Evolutionary conservation across 2,113 vertebrate genomes (phyloP), one percentile per base, ranked within the genome.

Genomic region (Muntiacus reevesi): DNA sequence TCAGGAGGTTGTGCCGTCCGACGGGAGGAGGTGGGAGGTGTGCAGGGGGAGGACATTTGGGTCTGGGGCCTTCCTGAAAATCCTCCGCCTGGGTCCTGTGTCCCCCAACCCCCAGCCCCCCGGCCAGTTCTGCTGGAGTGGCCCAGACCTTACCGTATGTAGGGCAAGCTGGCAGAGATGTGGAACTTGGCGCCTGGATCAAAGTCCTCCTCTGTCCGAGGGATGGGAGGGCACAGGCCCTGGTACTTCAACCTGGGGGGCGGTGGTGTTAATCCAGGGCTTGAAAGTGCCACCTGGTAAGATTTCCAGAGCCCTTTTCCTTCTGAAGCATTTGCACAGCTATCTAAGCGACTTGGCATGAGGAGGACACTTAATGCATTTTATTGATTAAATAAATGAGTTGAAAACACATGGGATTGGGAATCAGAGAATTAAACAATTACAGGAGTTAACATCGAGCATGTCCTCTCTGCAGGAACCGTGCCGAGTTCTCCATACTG

Each of bases 181-280:
- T 99, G 99, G 97, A 99, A 99, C 98, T 99, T 99, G 95, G 99
- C 99, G 10, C 99, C 99, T 0, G 99, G 99, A 97, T 99, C 99
- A 85, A 99, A 99, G 98, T 99, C 99, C 0, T 99, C 98, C 97
- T 99, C 99, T 54, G 99, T 99, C 55, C 99, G 99, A 28, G 95
- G 36, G 2, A 98, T 59, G 87, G 99, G 99, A 40, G 99, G 99
- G 85, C 99, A 99, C 94, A 99, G 89, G 21, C 99, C 99, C 97
- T 99, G 99, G 98, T 99, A 99, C 97, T 99, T 99, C 98, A 99
- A 85, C 98, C 99, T 99, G 98, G 94, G 15, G 47, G 47, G 47
- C 47, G 33, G 30, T 47, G 45, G 91, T 43, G 87, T 76, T 76
- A 43, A 54, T 0, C n/a, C 0, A 33, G 23, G 17, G 4, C 71